Conservation (phyloP, 2,888 invertebrate genomes). For the Drosophila robusta region DNA sequence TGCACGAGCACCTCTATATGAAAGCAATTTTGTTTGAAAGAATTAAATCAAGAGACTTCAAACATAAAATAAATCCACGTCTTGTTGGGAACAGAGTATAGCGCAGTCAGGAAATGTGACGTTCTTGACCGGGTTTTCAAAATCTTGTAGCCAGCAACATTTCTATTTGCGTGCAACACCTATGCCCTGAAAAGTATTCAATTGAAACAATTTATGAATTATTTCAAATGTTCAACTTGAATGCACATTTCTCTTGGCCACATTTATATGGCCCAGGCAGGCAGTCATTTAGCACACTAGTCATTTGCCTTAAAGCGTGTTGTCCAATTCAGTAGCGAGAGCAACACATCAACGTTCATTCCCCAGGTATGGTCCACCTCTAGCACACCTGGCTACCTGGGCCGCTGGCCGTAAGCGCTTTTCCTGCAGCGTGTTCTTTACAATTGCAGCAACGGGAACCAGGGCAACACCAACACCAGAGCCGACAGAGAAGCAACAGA, state of each 20-base stretch:
- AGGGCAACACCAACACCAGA: constrained; percentile 12
- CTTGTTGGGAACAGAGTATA: too few species aligned
- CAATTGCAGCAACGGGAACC: constrained; percentile 38
- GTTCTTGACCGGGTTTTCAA: too few species aligned
- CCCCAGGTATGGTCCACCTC: constrained; percentile 3
- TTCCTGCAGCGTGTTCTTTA: constrained; percentile 26
- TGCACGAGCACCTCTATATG: too few species aligned
- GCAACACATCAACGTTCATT: constrained; percentile 30
- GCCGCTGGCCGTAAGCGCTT: constrained; percentile 62
- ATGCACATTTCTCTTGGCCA: constrained; percentile 15
- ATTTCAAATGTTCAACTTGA: constrained; percentile 31
- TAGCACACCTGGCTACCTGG: constrained; percentile 36
- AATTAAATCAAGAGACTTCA: too few species aligned
- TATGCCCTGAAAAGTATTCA: neutral
- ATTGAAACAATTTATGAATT: constrained; percentile 23
- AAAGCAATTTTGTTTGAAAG: too few species aligned
- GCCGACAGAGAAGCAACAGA: constrained; percentile 26
- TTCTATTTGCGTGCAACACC: too few species aligned
- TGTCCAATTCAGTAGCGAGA: constrained; percentile 61
- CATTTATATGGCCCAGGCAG: constrained; percentile 19
- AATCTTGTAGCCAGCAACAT: too few species aligned
- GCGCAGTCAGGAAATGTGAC: too few species aligned
- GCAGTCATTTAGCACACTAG: constrained; percentile 45
- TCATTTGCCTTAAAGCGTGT: constrained; percentile 65
- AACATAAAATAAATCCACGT: too few species aligned